Percentiles rank a stretch among this genome's conserved stretches.
Evolutionary conservation across 2,113 vertebrate genomes (phyloP).

Genomic region (Nibea albiflora): DNA sequence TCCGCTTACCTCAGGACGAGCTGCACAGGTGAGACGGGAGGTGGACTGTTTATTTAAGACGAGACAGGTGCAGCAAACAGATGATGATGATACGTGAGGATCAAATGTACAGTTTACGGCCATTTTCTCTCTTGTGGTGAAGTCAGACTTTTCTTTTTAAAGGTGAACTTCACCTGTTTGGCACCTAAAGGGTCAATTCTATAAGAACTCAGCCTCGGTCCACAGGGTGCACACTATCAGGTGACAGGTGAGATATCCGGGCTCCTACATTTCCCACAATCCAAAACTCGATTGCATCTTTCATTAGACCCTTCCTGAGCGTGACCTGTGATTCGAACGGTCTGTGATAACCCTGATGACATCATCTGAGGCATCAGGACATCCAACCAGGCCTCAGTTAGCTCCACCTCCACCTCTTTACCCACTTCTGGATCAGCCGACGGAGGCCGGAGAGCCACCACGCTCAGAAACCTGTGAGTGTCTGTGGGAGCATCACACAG

Average conservation of each 20-base stretch:
- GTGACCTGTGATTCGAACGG: too few species aligned
- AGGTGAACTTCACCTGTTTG: not conserved
- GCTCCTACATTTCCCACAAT: not conserved
- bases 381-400: too few species aligned
- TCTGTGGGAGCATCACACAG: too few species aligned
- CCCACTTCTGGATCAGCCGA: too few species aligned
- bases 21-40: not conserved
- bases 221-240: too few species aligned
- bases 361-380: not conserved
- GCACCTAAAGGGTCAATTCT: too few species aligned
- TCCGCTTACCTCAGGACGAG: not conserved
- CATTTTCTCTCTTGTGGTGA: not conserved
- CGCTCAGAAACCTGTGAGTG: too few species aligned
- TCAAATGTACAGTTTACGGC: not conserved
- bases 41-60: too few species aligned
- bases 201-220: too few species aligned
- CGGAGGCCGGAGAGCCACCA: too few species aligned
- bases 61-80: too few species aligned
- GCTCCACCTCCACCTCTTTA: too few species aligned
- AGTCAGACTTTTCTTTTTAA: not conserved
- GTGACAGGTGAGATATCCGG: not conserved
- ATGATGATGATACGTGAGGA: not conserved
- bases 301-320: not conserved
- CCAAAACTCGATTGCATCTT: not conserved
- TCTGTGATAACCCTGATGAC: not conserved